Percentiles rank a stretch among this genome's conserved stretches.
Evolutionary conservation across 2,113 vertebrate species (phyloP).

Genomic region (Rhinoptilus africanus): DNA sequence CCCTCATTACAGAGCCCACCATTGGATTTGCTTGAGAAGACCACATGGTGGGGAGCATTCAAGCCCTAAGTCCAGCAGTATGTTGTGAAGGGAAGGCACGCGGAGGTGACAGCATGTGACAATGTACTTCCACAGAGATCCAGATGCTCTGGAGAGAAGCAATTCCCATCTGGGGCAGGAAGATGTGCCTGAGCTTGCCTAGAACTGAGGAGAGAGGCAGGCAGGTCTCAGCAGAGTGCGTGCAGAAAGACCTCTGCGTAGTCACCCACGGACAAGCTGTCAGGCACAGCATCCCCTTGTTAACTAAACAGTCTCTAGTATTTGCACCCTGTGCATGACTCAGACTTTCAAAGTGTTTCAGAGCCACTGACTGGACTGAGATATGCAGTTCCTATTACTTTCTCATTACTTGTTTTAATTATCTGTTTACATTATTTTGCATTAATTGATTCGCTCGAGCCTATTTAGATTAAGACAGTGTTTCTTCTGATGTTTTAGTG

Average conservation of each 20-base stretch:
- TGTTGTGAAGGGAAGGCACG: not conserved
- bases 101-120: not conserved
- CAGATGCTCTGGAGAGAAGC: not conserved
- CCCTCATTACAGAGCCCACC: not conserved
- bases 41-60: not conserved
- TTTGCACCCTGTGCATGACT: not conserved
- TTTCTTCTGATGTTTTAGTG: not conserved
- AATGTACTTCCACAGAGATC: not conserved
- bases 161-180: not conserved
- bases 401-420: not conserved
- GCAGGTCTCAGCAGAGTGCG: not conserved
- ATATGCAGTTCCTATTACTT: not conserved
- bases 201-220: not conserved
- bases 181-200: not conserved
- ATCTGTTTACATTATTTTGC: not conserved
- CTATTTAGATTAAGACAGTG: not conserved
- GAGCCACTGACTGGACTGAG: not conserved
- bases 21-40: not conserved
- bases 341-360: not conserved
- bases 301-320: not conserved
- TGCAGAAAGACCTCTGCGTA: not conserved
- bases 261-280: not conserved
- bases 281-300: not conserved
- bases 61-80: not conserved
- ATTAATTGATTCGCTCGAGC: not conserved